These are phyloP conservation scores for Noctua janthe DNA, from an alignment of 2,888 invertebrate species.

Conservation along the genomic window DNA sequence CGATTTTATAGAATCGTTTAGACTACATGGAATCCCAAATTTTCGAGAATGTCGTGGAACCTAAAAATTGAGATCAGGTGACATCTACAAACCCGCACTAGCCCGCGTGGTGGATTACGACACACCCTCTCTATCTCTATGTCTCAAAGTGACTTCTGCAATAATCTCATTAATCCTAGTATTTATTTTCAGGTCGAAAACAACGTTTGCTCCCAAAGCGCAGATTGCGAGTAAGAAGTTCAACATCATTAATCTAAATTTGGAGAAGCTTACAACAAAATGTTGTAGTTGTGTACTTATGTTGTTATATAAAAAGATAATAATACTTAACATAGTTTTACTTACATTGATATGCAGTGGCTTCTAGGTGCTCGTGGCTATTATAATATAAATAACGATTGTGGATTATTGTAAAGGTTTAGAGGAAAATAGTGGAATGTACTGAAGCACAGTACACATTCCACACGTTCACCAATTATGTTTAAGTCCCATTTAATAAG, in stretches of 20 bases:
- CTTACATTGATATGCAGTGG: not conserved
- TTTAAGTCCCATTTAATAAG: not conserved
- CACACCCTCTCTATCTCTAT: not conserved
- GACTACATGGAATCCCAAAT: not conserved
- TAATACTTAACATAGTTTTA: not conserved
- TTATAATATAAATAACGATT: not conserved
- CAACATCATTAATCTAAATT: conserved; percentile 23
- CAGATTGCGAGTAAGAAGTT: conserved; percentile 43
- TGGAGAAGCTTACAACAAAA: not conserved
- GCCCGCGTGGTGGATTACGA: not conserved
- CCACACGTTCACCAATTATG: not conserved
- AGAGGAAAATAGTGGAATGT: not conserved
- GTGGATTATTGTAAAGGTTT: not conserved
- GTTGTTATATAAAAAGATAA: conserved; percentile 2
- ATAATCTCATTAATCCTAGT: not conserved
- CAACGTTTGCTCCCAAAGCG: conserved; percentile 23
- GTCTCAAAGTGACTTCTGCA: not conserved
- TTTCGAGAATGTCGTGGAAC: not conserved
- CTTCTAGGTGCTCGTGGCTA: not conserved
- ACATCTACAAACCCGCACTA: not conserved
- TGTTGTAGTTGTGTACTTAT: not conserved
- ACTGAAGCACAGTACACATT: not conserved
- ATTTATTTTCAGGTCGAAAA: conserved; percentile 58
- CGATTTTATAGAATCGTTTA: conserved; percentile 12
- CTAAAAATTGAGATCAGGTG: not conserved